Evolutionary conservation across 2,888 invertebrate genomes (phyloP), one percentile per base, ranked within the genome.

Genomic region (Lagria hirta): DNA sequence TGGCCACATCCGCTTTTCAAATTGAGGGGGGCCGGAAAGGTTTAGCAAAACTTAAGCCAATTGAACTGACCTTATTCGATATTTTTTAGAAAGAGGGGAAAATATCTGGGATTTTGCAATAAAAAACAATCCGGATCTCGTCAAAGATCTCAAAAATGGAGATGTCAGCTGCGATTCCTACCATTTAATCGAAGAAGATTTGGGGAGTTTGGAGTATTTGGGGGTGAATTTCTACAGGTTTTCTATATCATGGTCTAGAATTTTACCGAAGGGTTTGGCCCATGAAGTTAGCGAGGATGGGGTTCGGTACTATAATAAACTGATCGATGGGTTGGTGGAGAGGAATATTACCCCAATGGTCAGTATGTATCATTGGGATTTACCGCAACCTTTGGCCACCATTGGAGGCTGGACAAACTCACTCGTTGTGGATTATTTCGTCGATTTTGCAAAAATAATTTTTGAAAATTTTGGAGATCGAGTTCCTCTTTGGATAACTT

Each of bases 181-280:
- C 60, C 77, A 83, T 60, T 75, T 78, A 42, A 83, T 80, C 63
- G 75, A 76, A 56, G 79, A 81, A 23, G 84, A 84, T 61, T 79
- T 79, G 0, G 73, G 80, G 66, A 77, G 83, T 75, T 68, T 83
- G 1, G 74, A 73, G 29, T 76, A 82, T 49, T 66, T 84, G 2
- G 80, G 82, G 6, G 83, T 82, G 0, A 71, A 82, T 52, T 77
- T 82, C 46, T 86, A 86, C 66, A 75, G 86, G 23, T 86, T 86
- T 66, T 86, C 85, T 1, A 75, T 86, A 54, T 80, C 87, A 0
- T 91, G 90, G 90, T 70, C 84, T 0, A 73, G 90, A 32, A 75
- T 91, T 28, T 70, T 90, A 50, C 87, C 89, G 0, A 78, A 75
- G 6, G 89, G 86, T 5, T 74, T 79, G 40, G 75, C 78, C 6